Percentiles rank a stretch among this genome's conserved stretches.
phyloP scores from a whole-genome alignment of 2,113 vertebrate species.

The Dicrurus megarhynchus region DNA sequence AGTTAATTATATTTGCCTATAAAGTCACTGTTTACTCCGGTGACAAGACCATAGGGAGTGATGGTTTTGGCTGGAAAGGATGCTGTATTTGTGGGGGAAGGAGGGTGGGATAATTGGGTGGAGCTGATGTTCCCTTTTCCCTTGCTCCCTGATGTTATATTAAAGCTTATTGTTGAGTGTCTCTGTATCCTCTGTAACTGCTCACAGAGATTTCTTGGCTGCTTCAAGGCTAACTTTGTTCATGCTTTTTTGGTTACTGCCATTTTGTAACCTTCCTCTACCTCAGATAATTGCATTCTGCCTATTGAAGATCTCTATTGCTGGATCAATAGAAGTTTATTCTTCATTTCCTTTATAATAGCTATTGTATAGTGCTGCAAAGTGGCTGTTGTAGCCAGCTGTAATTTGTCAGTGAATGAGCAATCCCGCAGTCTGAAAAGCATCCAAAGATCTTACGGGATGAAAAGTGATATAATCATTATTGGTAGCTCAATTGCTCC shows the following conservation, averaged over 20 bases:
- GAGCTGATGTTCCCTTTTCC: not conserved
- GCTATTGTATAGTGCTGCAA: not conserved
- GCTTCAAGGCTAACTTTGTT: not conserved
- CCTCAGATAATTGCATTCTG: not conserved
- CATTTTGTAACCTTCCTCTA: not conserved
- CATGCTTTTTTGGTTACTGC: not conserved
- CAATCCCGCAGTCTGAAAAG: slow-evolving; percentile 17
- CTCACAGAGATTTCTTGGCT: not conserved
- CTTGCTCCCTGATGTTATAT: not conserved
- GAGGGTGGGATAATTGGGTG: not conserved
- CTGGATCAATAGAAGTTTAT: slow-evolving; percentile 49
- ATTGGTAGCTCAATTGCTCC: slow-evolving; percentile 20
- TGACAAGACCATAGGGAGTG: not conserved
- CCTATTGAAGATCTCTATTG: not conserved
- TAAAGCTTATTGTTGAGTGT: not conserved
- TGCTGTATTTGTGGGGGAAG: not conserved
- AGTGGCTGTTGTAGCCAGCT: not conserved
- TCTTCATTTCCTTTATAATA: slow-evolving; percentile 45
- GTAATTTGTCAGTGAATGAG: not conserved
- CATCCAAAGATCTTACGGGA: not conserved
- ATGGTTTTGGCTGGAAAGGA: not conserved
- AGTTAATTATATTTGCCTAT: slow-evolving; percentile 28
- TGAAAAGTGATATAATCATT: slow-evolving; percentile 12
- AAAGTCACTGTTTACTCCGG: not conserved
- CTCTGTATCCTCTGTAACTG: not conserved